Conservation (phyloP, 2,888 invertebrate genomes). For the Drosophila buzzatii region DNA sequence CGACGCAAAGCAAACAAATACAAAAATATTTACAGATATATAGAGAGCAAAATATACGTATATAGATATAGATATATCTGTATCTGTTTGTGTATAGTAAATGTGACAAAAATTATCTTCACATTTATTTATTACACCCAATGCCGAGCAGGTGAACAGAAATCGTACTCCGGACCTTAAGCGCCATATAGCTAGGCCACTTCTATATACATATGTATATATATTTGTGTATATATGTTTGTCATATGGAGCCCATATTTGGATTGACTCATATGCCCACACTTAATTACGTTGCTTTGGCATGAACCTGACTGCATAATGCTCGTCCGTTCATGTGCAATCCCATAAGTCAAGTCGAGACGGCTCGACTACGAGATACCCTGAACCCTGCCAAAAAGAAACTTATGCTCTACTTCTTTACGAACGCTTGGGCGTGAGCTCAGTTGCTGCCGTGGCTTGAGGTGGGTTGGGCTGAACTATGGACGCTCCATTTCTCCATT, state of each 20-base stretch:
- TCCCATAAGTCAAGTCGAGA: too few species aligned
- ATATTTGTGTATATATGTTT: conserved; percentile 3
- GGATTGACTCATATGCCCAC: conserved; percentile 40
- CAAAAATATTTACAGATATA: conserved; percentile 8
- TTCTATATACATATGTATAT: background rate
- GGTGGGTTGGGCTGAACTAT: too few species aligned
- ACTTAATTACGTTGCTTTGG: background rate
- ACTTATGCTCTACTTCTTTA: too few species aligned
- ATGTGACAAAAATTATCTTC: conserved; percentile 47
- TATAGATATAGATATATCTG: conserved; percentile 13
- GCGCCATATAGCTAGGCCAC: conserved; percentile 1
- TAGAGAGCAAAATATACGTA: background rate
- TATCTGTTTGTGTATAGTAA: background rate
- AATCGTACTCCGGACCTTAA: conserved; percentile 1
- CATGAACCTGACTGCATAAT: background rate
- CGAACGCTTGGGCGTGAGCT: too few species aligned
- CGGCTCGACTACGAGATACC: too few species aligned
- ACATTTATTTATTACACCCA: conserved; percentile 65
- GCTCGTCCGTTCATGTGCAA: background rate
- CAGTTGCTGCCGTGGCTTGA: too few species aligned
- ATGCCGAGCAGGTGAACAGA: conserved; percentile 31
- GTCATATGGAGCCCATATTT: conserved; percentile 31
- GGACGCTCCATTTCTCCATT: too few species aligned
- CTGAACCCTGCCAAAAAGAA: too few species aligned
- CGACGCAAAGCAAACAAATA: conserved; percentile 1